Evolutionary conservation across 2,113 vertebrate species (phyloP).

Genomic region (Hiodon alosoides): DNA sequence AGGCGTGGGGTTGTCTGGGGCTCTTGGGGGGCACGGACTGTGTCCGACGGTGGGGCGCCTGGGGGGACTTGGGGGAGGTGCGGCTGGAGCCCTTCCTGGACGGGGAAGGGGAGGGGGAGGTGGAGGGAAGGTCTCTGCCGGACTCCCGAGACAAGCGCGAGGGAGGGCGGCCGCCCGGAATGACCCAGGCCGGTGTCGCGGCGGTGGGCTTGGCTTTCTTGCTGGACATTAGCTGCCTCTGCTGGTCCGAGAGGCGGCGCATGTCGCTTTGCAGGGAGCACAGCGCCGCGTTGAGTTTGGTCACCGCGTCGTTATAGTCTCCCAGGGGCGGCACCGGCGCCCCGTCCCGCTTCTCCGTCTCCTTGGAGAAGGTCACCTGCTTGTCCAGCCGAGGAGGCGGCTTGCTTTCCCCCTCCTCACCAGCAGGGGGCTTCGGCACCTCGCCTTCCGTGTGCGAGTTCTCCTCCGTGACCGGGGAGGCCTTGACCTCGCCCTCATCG

Average conservation of each 20-base stretch:
- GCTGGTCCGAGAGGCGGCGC: slow-evolving; percentile 84
- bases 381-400: slow-evolving; percentile 61
- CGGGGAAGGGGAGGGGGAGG: slow-evolving; percentile 46
- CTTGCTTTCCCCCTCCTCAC: slow-evolving; percentile 29
- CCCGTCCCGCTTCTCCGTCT: slow-evolving; percentile 57
- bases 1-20: slow-evolving; percentile 56
- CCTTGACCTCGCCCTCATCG: slow-evolving; percentile 36
- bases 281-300: slow-evolving; percentile 76
- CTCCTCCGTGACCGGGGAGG: slow-evolving; percentile 37
- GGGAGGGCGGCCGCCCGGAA: slow-evolving; percentile 48
- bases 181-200: slow-evolving; percentile 62
- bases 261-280: slow-evolving; percentile 79
- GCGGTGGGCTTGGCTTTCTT: slow-evolving; percentile 49
- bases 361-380: slow-evolving; percentile 77
- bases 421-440: slow-evolving; percentile 17
- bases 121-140: slow-evolving; percentile 39
- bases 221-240: slow-evolving; percentile 72
- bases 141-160: slow-evolving; percentile 46
- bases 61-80: slow-evolving; percentile 42
- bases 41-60: slow-evolving; percentile 50
- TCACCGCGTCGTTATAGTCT: slow-evolving; percentile 80
- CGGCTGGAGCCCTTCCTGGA: slow-evolving; percentile 37
- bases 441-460: slow-evolving; percentile 43
- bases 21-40: slow-evolving; percentile 58
- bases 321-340: slow-evolving; percentile 47